Evolutionary conservation across 2,888 invertebrate species (phyloP).

Genomic region (Adineta ricciae): DNA sequence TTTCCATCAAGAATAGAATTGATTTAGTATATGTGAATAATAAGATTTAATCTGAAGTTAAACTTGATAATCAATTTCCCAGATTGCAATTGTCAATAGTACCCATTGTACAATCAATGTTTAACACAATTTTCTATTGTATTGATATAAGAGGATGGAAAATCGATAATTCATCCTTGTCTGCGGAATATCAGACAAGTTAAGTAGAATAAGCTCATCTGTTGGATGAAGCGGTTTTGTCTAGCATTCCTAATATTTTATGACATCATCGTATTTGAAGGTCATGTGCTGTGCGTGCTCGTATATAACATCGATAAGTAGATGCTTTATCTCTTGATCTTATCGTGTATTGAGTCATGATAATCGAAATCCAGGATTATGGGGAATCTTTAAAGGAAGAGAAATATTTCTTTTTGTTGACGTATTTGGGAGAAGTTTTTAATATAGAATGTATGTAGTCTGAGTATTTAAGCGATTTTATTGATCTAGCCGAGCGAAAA

Average conservation of each 20-base stretch:
- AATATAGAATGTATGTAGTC: not conserved
- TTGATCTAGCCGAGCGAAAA: not conserved
- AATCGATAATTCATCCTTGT: not conserved
- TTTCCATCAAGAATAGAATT: not conserved
- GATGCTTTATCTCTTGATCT: too few relatives aligned
- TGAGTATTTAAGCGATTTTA: not conserved
- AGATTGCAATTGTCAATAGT: not conserved
- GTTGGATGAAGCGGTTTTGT: not conserved
- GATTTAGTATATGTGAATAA: not conserved
- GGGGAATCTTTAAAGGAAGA: not conserved
- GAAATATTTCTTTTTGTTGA: not conserved
- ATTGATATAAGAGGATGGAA: not conserved
- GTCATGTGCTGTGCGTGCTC: not conserved
- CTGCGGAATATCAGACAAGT: too few relatives aligned
- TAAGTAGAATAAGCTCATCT: not conserved
- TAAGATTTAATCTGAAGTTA: not conserved
- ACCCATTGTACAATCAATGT: not conserved
- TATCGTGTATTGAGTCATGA: too few relatives aligned
- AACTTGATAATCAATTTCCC: not conserved
- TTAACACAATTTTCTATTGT: not conserved
- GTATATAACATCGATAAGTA: too few relatives aligned
- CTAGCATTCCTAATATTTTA: not conserved
- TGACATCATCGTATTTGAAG: not conserved
- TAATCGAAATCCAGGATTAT: not conserved
- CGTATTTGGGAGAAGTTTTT: not conserved